These are phyloP conservation scores for Cylindroiulus punctatus DNA, from an alignment of 2,888 invertebrate genomes.

Conservation along the genomic window DNA sequence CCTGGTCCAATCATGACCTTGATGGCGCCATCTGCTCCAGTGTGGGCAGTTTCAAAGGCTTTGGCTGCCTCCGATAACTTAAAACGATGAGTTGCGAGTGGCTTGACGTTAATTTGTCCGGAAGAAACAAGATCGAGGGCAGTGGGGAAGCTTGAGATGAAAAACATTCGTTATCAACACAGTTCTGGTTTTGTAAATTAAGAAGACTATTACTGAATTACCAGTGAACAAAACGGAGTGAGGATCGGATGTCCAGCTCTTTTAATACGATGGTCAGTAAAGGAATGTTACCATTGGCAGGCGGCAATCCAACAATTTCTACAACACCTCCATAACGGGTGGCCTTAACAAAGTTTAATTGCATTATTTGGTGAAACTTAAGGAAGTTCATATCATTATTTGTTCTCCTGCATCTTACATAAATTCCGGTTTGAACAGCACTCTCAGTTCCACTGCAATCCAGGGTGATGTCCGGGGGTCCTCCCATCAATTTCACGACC, in stretches of 20 bases:
- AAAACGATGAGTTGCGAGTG: slow-evolving; percentile 81
- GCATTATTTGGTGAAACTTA: too few species aligned
- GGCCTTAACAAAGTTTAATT: slow-evolving; percentile 74
- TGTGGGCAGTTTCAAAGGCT: slow-evolving; percentile 85
- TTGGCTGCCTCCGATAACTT: slow-evolving; percentile 78
- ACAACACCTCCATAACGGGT: slow-evolving; percentile 86
- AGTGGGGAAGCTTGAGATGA: slow-evolving; percentile 76
- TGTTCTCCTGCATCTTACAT: too few species aligned
- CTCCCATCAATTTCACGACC: slow-evolving; percentile 54
- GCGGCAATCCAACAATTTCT: slow-evolving; percentile 89
- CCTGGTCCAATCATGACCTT: slow-evolving; percentile 81
- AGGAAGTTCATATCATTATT: too few species aligned
- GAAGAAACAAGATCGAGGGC: slow-evolving; percentile 81
- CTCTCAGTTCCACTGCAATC: slow-evolving; percentile 67
- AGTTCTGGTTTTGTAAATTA: slow-evolving; percentile 2
- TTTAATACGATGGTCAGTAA: slow-evolving; percentile 81
- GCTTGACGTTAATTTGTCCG: slow-evolving; percentile 81
- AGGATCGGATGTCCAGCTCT: slow-evolving; percentile 91
- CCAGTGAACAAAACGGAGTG: slow-evolving; percentile 87
- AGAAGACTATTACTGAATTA: not conserved
- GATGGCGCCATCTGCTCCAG: slow-evolving; percentile 78
- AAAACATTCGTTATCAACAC: slow-evolving; percentile 57
- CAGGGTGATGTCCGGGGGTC: slow-evolving; percentile 64
- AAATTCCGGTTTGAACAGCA: slow-evolving; percentile 61
- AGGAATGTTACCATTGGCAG: slow-evolving; percentile 81